Conservation (phyloP, 2,888 invertebrate species). For the Rhimphoctona megacephalus region DNA sequence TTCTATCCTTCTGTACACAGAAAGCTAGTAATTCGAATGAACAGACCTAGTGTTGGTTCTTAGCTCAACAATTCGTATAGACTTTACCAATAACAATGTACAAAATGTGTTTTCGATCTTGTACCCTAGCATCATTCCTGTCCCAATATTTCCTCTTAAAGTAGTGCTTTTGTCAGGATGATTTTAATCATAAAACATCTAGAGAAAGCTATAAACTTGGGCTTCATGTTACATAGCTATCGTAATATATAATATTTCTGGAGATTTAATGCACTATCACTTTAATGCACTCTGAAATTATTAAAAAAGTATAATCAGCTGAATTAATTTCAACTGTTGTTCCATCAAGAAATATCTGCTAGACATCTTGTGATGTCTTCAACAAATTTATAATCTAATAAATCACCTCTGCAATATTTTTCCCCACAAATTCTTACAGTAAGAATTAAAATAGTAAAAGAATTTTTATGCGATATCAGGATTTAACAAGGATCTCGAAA, state of each 20-base stretch:
- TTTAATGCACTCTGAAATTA: neutral
- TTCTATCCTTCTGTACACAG: slow-evolving; percentile 48
- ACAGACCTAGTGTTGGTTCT: slow-evolving; percentile 19
- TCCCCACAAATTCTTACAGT: neutral
- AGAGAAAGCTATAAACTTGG: neutral
- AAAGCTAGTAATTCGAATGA: slow-evolving; percentile 30
- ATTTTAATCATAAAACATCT: neutral
- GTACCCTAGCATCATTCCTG: neutral
- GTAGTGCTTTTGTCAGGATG: neutral
- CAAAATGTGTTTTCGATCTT: slow-evolving; percentile 16
- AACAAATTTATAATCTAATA: neutral
- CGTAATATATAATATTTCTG: neutral
- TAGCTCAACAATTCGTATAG: slow-evolving; percentile 26
- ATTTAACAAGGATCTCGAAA: neutral
- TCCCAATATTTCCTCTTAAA: slow-evolving; percentile 1
- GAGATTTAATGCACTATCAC: neutral
- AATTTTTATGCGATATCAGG: neutral
- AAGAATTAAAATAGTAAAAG: neutral
- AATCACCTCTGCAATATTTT: neutral
- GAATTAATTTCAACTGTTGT: neutral
- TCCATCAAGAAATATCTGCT: neutral
- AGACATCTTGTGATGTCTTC: neutral
- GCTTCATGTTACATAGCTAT: neutral
- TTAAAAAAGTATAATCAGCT: neutral
- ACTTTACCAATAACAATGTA: slow-evolving; percentile 24